Percentiles rank a stretch among this genome's conserved stretches.
Evolutionary conservation across 2,113 vertebrate species (phyloP).

Genomic region (Etheostoma cragini): DNA sequence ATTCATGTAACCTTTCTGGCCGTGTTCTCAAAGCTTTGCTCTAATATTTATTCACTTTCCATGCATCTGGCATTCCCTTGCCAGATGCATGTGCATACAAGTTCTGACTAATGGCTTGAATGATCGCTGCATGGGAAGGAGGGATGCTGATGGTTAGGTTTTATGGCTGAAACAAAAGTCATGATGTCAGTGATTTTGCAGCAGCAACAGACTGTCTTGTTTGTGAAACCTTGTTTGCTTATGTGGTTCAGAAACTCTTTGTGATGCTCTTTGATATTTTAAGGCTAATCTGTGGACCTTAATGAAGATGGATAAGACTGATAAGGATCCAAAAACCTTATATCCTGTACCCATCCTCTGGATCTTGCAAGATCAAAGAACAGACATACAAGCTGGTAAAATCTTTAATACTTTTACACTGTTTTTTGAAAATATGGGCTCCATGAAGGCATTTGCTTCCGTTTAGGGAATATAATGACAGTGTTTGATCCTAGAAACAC

Average conservation of each 20-base stretch:
- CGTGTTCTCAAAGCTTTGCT: not conserved
- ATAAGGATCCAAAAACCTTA: not conserved
- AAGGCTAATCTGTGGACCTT: not conserved
- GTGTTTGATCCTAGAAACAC: constrained; percentile 43
- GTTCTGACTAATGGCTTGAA: not conserved
- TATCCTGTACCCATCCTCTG: rapidly evolving
- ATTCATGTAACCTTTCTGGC: not conserved
- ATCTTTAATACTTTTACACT: constrained; percentile 14
- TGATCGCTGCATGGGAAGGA: not conserved
- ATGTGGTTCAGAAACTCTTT: not conserved
- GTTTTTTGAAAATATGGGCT: constrained; percentile 12
- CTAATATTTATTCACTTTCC: not conserved
- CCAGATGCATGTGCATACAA: not conserved
- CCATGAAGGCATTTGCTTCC: constrained; percentile 22
- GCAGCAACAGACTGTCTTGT: not conserved
- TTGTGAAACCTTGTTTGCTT: constrained; percentile 7
- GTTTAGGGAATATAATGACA: constrained; percentile 58
- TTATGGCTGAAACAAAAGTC: not conserved
- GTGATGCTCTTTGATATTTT: not conserved
- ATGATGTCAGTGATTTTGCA: not conserved
- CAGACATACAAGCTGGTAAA: constrained; percentile 4
- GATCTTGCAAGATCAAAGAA: not conserved
- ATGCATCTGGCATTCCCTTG: no score
- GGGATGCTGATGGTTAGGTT: not conserved
- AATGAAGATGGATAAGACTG: not conserved